These are phyloP conservation scores for Sinosuthora webbiana DNA, from an alignment of 2,113 vertebrate species.

Conservation along the genomic window DNA sequence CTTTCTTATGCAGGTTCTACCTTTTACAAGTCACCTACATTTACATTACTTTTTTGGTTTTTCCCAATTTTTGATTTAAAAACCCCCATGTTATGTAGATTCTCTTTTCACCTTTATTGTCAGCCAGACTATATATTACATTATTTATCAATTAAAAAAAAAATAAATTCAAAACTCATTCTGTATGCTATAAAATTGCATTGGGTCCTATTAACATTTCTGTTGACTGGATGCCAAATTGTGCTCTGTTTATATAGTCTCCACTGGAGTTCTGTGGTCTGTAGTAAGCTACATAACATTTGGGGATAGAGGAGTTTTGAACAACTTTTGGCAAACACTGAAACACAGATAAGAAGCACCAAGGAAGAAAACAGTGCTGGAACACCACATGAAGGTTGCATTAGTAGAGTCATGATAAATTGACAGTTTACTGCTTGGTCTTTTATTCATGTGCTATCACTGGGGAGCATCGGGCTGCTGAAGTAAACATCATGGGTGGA, in stretches of 20 bases:
- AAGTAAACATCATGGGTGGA: neutral
- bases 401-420: constrained; percentile 39
- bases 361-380: neutral
- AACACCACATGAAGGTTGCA: neutral
- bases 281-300: neutral
- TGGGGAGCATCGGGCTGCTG: neutral
- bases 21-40: neutral
- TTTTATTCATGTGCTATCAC: constrained; percentile 15
- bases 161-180: neutral
- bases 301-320: constrained; percentile 18
- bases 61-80: neutral
- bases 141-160: neutral
- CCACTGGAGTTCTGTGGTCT: neutral
- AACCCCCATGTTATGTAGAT: neutral
- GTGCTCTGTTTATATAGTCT: neutral
- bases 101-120: neutral
- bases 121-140: neutral
- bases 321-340: constrained; percentile 7
- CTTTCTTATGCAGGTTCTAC: neutral
- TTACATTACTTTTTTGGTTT: rapidly evolving
- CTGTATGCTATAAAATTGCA: neutral
- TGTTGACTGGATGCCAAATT: neutral
- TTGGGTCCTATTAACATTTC: neutral
- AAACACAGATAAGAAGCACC: constrained; percentile 7
- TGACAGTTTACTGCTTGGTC: constrained; percentile 38